Conservation (phyloP, 2,888 invertebrate species). For the Archips xylosteana region DNA sequence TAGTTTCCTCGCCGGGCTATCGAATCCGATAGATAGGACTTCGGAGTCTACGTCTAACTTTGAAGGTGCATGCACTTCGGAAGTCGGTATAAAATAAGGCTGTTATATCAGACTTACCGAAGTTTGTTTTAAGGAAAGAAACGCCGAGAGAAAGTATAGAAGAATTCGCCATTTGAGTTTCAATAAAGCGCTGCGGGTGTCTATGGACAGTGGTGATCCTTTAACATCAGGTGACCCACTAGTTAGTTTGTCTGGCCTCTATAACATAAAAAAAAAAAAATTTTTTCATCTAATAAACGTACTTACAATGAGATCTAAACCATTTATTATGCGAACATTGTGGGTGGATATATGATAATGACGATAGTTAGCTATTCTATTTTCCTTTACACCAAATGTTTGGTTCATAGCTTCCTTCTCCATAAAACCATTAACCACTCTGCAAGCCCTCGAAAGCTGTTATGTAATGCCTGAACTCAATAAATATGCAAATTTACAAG, state of each 20-base stretch:
- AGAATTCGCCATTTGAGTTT: not conserved
- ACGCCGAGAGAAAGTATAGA: not conserved
- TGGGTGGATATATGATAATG: no score
- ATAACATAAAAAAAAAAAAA: no score
- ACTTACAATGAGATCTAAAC: no score
- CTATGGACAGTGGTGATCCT: no score
- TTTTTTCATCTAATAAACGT: no score
- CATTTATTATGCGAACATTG: no score
- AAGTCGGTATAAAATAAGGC: not conserved
- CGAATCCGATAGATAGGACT: conserved; percentile 3
- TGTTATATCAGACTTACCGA: not conserved
- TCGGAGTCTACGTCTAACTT: not conserved
- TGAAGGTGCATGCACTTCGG: not conserved
- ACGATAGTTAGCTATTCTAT: no score
- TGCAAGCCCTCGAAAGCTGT: conserved; percentile 6
- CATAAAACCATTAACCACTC: not conserved
- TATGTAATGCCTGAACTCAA: conserved; percentile 26
- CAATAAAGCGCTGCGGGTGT: no score
- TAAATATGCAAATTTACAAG: conserved; percentile 37
- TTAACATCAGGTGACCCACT: no score
- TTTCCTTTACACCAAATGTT: no score
- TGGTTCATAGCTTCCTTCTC: not conserved
- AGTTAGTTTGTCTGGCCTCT: no score
- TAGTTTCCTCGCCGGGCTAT: not conserved
- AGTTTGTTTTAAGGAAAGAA: not conserved